Conservation (phyloP, 1,140 invertebrate genomes). For the Pseudachorutes palmiensis region DNA sequence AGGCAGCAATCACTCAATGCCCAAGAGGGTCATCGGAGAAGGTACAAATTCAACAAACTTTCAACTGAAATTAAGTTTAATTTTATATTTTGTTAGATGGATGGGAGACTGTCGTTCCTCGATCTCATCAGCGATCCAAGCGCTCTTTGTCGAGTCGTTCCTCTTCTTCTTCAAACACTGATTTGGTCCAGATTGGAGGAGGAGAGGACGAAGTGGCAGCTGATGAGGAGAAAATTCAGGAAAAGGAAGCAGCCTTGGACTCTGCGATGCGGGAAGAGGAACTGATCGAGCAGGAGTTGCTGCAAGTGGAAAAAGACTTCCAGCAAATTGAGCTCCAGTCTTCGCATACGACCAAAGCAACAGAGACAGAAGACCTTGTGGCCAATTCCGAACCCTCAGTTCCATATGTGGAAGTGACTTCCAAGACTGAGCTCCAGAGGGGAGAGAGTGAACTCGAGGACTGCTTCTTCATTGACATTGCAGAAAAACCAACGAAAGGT, state of each 20-base stretch:
- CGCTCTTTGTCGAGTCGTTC: conserved; percentile 33
- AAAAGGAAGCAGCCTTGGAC: conserved; percentile 49
- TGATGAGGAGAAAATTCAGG: conserved; percentile 46
- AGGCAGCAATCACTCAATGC: too few species aligned
- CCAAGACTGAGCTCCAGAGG: background rate
- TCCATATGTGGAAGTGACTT: too few species aligned
- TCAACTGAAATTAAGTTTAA: too few species aligned
- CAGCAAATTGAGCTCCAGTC: conserved; percentile 28
- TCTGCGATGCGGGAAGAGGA: conserved; percentile 70
- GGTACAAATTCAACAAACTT: too few species aligned
- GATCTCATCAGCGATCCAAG: conserved; percentile 30
- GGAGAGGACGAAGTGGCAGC: conserved; percentile 15
- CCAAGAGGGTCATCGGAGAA: too few species aligned
- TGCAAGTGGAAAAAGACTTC: conserved; percentile 57
- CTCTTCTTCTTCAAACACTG: conserved; percentile 17
- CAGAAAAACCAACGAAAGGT: too few species aligned
- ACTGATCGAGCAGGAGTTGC: conserved; percentile 66
- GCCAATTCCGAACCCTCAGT: too few species aligned
- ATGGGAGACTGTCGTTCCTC: conserved; percentile 30
- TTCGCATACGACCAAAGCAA: too few species aligned
- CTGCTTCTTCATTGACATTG: conserved; percentile 7
- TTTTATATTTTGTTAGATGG: too few species aligned
- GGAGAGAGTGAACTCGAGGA: background rate
- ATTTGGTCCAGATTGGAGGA: conserved; percentile 16
- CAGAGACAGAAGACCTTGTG: too few species aligned